Percentiles rank a stretch among this genome's conserved stretches.
These are phyloP conservation scores for Ecliptopera silaceata DNA, from an alignment of 2,888 invertebrate species.

Conservation along the genomic window DNA sequence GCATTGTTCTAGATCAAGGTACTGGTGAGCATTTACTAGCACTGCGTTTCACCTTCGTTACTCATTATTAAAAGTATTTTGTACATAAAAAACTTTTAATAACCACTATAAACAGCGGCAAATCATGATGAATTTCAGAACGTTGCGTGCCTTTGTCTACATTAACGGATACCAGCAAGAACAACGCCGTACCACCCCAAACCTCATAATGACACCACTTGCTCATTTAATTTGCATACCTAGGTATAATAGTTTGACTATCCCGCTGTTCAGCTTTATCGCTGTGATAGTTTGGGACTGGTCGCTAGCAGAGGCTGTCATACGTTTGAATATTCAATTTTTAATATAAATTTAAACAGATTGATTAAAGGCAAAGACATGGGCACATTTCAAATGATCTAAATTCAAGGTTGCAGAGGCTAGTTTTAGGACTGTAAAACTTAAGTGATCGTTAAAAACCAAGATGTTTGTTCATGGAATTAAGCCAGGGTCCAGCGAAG, in stretches of 20 bases:
- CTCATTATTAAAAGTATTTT: too few species aligned
- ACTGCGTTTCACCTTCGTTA: too few species aligned
- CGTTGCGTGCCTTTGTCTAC: conserved; percentile 58
- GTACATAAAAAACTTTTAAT: neutral
- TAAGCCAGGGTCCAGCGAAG: conserved; percentile 80
- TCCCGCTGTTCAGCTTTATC: conserved; percentile 49
- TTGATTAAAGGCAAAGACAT: conserved; percentile 1
- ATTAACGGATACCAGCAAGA: conserved; percentile 47
- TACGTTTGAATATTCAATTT: conserved; percentile 1
- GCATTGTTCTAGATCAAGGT: too few species aligned
- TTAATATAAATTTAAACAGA: neutral
- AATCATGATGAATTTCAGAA: conserved; percentile 40
- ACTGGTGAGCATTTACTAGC: too few species aligned
- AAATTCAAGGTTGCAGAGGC: neutral
- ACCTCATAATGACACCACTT: conserved; percentile 67
- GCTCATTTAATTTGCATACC: conserved; percentile 77
- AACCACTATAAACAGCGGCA: conserved; percentile 5
- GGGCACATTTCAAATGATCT: neutral
- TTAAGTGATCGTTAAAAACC: neutral
- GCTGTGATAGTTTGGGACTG: conserved; percentile 49
- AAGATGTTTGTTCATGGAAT: conserved; percentile 84
- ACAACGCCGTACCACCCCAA: conserved; percentile 68
- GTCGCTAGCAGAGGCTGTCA: conserved; percentile 44
- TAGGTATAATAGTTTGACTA: conserved; percentile 52
- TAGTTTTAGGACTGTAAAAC: neutral